These are phyloP conservation scores for Astreopora myriophthalma DNA, from an alignment of 64 coral and sea anemone genomes.

Conservation along the genomic window DNA sequence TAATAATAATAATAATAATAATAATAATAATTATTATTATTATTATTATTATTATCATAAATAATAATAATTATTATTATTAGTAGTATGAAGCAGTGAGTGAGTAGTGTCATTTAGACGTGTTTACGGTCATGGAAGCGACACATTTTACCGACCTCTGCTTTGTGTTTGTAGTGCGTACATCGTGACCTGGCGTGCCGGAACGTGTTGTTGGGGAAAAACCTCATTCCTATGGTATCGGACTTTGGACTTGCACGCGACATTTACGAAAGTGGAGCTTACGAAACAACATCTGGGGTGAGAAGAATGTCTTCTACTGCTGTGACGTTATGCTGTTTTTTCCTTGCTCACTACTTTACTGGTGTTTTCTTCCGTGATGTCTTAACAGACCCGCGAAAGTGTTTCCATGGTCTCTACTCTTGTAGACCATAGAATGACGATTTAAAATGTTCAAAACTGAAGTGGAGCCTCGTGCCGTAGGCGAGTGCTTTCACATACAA, in stretches of 20 bases:
- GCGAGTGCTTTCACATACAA: too few relatives aligned
- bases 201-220: conserved; percentile 65
- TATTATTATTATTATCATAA: too few relatives aligned
- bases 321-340: too few relatives aligned
- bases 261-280: conserved; percentile 69
- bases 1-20: too few relatives aligned
- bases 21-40: too few relatives aligned
- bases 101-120: neutral
- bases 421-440: too few relatives aligned
- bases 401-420: too few relatives aligned
- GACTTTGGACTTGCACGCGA: conserved; percentile 78
- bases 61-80: too few relatives aligned
- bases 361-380: neutral
- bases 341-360: neutral
- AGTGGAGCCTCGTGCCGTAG: too few relatives aligned
- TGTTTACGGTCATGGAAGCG: neutral
- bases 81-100: too few relatives aligned
- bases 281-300: conserved; percentile 58
- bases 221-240: conserved; percentile 55
- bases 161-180: conserved; percentile 32
- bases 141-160: neutral
- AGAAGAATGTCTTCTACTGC: neutral
- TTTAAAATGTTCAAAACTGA: too few relatives aligned
- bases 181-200: conserved; percentile 71
- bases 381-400: neutral